phyloP scores from a whole-genome alignment of 2,888 invertebrate genomes.

The Epinotia nisella region DNA sequence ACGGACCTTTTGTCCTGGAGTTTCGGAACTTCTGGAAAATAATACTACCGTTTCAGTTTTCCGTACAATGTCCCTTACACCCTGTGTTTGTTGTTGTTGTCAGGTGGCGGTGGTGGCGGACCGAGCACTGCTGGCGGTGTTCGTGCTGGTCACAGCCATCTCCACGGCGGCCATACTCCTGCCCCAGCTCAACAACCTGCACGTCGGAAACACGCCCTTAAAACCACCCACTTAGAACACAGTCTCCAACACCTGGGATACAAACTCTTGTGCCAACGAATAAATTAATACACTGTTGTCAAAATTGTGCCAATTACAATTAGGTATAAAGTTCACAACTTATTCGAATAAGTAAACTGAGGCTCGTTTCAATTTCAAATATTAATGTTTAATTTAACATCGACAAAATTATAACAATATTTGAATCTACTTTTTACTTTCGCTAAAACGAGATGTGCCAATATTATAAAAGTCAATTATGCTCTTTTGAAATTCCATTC shows the following conservation, averaged over 20 bases:
- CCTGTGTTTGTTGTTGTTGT: neutral
- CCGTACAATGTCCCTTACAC: too few relatives aligned
- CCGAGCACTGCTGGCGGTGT: constrained; percentile 89
- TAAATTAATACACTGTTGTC: constrained; percentile 43
- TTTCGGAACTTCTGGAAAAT: too few relatives aligned
- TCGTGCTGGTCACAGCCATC: constrained; percentile 90
- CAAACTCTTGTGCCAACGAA: constrained; percentile 56
- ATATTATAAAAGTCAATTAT: constrained; percentile 40
- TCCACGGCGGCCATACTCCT: constrained; percentile 91
- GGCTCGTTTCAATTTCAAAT: neutral
- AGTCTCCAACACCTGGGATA: constrained; percentile 40
- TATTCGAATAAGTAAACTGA: constrained; percentile 17
- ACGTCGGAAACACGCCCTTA: constrained; percentile 79
- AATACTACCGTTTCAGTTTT: too few relatives aligned
- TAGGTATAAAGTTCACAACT: constrained; percentile 24
- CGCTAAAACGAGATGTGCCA: constrained; percentile 22
- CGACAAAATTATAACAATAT: constrained; percentile 6
- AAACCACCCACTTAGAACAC: constrained; percentile 72
- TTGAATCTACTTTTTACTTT: constrained; percentile 3
- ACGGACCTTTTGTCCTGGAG: too few relatives aligned
- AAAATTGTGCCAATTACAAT: constrained; percentile 37
- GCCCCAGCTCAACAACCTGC: constrained; percentile 85
- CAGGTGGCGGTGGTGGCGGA: constrained; percentile 93
- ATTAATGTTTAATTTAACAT: constrained; percentile 6
- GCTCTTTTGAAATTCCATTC: constrained; percentile 20